Conservation (phyloP, 2,888 invertebrate species). For the Nomada ruficornis region DNA sequence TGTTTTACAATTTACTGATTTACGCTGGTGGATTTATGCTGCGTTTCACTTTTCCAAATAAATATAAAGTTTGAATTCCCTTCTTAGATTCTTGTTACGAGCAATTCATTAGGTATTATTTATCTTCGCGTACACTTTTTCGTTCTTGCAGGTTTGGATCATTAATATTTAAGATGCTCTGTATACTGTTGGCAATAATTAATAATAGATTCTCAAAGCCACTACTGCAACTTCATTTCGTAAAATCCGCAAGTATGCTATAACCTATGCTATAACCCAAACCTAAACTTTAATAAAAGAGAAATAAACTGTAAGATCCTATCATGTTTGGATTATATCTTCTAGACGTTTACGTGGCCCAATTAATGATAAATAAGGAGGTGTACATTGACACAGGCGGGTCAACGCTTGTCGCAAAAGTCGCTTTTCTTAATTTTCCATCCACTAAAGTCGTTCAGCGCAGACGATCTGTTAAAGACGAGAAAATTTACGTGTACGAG, state of each 20-base stretch:
- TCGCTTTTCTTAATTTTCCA: slow-evolving; percentile 62
- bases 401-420: slow-evolving; percentile 36
- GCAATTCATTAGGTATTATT: no score
- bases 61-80: no score
- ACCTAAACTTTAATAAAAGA: background rate
- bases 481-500: slow-evolving; percentile 28
- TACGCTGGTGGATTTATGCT: no score
- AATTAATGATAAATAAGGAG: slow-evolving; percentile 52
- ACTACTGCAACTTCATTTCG: slow-evolving; percentile 32
- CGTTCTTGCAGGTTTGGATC: no score
- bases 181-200: background rate
- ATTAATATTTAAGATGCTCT: no score
- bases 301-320: background rate
- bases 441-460: slow-evolving; percentile 40
- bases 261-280: slow-evolving; percentile 29
- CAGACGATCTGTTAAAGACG: slow-evolving; percentile 14
- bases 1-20: no score
- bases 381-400: slow-evolving; percentile 61
- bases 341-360: slow-evolving; percentile 55
- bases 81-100: no score
- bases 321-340: slow-evolving; percentile 63
- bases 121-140: no score
- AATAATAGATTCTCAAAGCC: background rate
- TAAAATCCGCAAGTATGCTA: slow-evolving; percentile 34
- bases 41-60: no score